Evolutionary conservation across 1,140 invertebrate species (phyloP), one percentile per base, ranked within the genome.

Genomic region (Heliconius himera): DNA sequence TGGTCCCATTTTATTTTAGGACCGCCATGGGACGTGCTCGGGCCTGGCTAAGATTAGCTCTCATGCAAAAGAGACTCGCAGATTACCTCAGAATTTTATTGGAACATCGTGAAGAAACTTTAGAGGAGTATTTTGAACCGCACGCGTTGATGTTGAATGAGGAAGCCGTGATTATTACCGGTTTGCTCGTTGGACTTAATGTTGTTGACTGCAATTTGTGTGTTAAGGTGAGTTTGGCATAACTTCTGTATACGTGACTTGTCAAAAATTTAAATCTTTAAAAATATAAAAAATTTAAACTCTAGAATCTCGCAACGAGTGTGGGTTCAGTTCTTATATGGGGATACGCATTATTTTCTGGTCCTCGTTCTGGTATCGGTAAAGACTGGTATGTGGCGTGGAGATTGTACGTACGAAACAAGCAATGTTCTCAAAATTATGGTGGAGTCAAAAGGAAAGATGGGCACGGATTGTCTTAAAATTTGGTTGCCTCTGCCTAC

Each of bases 181-280:
- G 99, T 49, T 96, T 99, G 36, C 95, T 99, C 20, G 98, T 99
- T 41, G 99, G 99, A 26, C 96, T 99, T 1, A 99, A 99, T 95
- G 98, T 99, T n/a, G 98, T 99, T 83, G 99, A 99, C 95, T 99
- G 98, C 92, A 99, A 99, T 95, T 96, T 99, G 76, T 99, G 98
- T 94, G 97, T 99, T 29, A 99, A 99, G 96, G 97, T 97, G 89
- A 92, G 26, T 5, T 66, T 26, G 1, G 26, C 9, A 26, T 13
- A 66, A 56, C 54, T 22, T 56, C 54, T 56, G 18, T 51, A 22
- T 56, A 46, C 41, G 33, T 36, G 33, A 36, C 41, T 46, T 13
- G 13, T 11, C 41, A 13, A 46, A 36, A n/a, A n/a, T n/a, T n/a
- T n/a, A n/a, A n/a, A n/a, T n/a, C n/a, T n/a, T n/a, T n/a, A n/a